phyloP scores from a whole-genome alignment of 2,888 invertebrate genomes.

The Muschampia plurimacula region DNA sequence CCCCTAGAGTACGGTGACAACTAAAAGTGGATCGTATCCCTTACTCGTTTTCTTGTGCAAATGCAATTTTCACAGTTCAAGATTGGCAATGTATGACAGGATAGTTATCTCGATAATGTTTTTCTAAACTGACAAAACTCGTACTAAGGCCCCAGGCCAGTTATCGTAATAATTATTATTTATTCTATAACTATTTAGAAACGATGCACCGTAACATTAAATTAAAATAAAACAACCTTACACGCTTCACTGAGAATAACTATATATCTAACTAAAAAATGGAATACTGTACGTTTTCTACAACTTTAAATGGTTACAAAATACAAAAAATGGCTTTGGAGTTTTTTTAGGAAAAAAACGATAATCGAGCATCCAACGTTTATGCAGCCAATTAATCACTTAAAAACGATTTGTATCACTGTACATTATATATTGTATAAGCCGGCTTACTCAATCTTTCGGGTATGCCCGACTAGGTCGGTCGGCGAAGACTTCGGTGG shows the following conservation, averaged over 20 bases:
- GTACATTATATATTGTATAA: too few species aligned
- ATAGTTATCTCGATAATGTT: background rate
- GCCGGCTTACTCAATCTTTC: too few species aligned
- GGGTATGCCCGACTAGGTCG: too few species aligned
- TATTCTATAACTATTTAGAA: conserved; percentile 35
- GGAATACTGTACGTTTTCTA: conserved; percentile 34
- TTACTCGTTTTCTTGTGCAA: too few species aligned
- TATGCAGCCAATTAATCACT: background rate
- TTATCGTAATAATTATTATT: conserved; percentile 20
- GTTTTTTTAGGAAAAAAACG: background rate
- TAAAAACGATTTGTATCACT: too few species aligned
- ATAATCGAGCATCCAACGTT: background rate
- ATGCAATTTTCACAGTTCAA: too few species aligned
- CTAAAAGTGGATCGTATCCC: too few species aligned
- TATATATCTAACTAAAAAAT: conserved; percentile 16
- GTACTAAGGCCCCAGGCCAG: too few species aligned
- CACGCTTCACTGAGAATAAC: conserved; percentile 40
- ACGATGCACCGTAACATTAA: conserved; percentile 45
- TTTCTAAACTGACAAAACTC: too few species aligned
- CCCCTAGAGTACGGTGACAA: too few species aligned
- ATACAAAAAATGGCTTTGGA: background rate
- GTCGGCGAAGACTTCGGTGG: too few species aligned
- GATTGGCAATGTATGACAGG: too few species aligned
- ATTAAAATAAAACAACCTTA: conserved; percentile 44
- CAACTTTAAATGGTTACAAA: conserved; percentile 17